Evolutionary conservation across 2,888 invertebrate genomes (phyloP).

Genomic region (Hypomecis punctinalis): DNA sequence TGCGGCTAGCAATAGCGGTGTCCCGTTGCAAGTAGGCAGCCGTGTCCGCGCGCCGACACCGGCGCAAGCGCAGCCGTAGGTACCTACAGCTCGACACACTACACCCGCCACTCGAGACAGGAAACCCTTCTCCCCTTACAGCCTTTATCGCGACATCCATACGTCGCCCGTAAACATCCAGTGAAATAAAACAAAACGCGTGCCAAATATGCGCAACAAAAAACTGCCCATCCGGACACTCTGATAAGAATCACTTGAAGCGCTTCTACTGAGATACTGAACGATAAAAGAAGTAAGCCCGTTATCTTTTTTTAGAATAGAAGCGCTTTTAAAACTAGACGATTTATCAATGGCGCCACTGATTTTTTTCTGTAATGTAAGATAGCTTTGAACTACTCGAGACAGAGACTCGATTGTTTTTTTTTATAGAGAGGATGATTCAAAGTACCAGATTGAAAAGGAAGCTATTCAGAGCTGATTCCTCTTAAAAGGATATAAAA

Average conservation of each 20-base stretch:
- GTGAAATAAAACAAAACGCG: conserved; percentile 63
- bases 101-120: conserved; percentile 56
- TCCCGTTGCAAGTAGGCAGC: conserved; percentile 65
- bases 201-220: conserved; percentile 62
- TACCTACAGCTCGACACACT: conserved; percentile 46
- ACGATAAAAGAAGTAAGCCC: conserved; percentile 56
- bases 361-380: conserved; percentile 41
- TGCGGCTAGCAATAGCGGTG: conserved; percentile 58
- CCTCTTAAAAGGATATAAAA: conserved; percentile 12
- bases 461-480: conserved; percentile 8
- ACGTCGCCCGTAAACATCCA: conserved; percentile 29
- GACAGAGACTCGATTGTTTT: conserved; percentile 32
- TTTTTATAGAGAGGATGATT: not conserved
- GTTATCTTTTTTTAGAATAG: conserved; percentile 52
- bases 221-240: conserved; percentile 57
- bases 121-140: conserved; percentile 62
- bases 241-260: conserved; percentile 64
- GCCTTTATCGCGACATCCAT: conserved; percentile 37
- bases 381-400: conserved; percentile 44
- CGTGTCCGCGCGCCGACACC: conserved; percentile 34
- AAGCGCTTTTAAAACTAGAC: conserved; percentile 47
- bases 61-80: conserved; percentile 24
- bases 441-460: conserved; percentile 10
- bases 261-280: conserved; percentile 57
- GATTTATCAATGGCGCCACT: conserved; percentile 45